A percentile compares a stretch with the other conserved stretches of the same genome.
Conservation (phyloP, 2,888 invertebrate species). For the Cosmorhoe ocellata region DNA sequence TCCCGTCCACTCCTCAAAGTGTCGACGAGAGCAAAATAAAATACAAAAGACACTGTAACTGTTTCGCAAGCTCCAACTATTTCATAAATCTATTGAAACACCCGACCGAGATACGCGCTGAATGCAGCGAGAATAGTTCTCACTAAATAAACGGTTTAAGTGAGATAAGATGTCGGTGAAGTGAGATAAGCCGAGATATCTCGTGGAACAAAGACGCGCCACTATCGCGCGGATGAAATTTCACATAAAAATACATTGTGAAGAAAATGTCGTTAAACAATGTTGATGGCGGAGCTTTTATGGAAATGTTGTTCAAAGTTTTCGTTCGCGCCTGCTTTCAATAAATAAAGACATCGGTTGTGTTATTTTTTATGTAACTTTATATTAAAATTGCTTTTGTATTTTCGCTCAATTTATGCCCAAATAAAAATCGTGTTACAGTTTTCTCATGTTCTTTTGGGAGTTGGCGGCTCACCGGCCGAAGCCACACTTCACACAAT, state of each 20-base stretch:
- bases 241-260: slow-evolving; percentile 28
- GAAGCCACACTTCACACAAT: neutral
- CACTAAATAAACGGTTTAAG: slow-evolving; percentile 7
- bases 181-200: slow-evolving; percentile 9
- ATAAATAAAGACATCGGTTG: too few species aligned
- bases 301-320: slow-evolving; percentile 4
- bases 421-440: too few species aligned
- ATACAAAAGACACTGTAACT: neutral
- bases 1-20: too few species aligned
- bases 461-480: too few species aligned
- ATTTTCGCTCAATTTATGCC: too few species aligned
- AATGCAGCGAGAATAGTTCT: neutral
- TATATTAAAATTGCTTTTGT: too few species aligned
- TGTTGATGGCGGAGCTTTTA: slow-evolving; percentile 8
- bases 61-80: slow-evolving; percentile 2
- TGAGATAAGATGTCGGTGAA: slow-evolving; percentile 11
- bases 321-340: neutral
- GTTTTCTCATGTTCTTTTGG: too few species aligned
- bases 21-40: neutral
- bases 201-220: slow-evolving; percentile 7
- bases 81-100: neutral
- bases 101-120: neutral
- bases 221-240: slow-evolving; percentile 18
- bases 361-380: too few species aligned
- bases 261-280: slow-evolving; percentile 13